Evolutionary conservation across 2,888 invertebrate genomes (phyloP).

Genomic region (Drosophila merina): DNA sequence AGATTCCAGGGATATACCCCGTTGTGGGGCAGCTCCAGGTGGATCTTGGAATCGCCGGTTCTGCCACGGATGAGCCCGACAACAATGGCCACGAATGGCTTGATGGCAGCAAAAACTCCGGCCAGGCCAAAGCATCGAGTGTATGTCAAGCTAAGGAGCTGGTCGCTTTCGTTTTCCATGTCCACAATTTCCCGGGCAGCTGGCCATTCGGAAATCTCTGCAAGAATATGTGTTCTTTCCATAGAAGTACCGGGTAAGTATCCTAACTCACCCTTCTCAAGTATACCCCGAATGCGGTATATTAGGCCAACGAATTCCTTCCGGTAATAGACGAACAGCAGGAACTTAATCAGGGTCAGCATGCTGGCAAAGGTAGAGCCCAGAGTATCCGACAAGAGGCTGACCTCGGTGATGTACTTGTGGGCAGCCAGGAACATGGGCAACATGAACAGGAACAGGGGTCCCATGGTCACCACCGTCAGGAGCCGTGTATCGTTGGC

Average conservation of each 20-base stretch:
- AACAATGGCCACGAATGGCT: conserved; percentile 51
- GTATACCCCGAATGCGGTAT: conserved; percentile 45
- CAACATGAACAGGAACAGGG: conserved; percentile 18
- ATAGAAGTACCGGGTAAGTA: background rate
- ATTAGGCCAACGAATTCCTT: conserved; percentile 51
- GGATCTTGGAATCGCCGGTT: conserved; percentile 8
- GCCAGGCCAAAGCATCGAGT: conserved; percentile 47
- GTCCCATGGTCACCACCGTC: conserved; percentile 30
- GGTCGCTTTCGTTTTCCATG: conserved; percentile 54
- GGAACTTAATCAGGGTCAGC: conserved; percentile 46
- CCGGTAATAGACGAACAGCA: conserved; percentile 50
- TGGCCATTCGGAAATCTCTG: conserved; percentile 47
- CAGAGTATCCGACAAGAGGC: conserved; percentile 48
- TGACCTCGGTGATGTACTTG: conserved; percentile 44
- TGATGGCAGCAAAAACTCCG: conserved; percentile 37
- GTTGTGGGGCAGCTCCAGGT: conserved; percentile 50
- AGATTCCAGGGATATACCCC: conserved; percentile 46
- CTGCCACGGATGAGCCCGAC: conserved; percentile 32
- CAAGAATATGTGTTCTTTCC: background rate
- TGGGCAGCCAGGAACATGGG: conserved; percentile 39
- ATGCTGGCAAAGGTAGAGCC: conserved; percentile 42
- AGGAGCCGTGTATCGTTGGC: conserved; percentile 41
- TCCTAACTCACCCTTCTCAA: conserved; percentile 45
- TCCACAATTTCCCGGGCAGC: conserved; percentile 43
- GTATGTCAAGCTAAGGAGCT: conserved; percentile 51